Base-by-base conservation (phyloP, 2,888 invertebrate species). In the Syrista parreyssii region DNA sequence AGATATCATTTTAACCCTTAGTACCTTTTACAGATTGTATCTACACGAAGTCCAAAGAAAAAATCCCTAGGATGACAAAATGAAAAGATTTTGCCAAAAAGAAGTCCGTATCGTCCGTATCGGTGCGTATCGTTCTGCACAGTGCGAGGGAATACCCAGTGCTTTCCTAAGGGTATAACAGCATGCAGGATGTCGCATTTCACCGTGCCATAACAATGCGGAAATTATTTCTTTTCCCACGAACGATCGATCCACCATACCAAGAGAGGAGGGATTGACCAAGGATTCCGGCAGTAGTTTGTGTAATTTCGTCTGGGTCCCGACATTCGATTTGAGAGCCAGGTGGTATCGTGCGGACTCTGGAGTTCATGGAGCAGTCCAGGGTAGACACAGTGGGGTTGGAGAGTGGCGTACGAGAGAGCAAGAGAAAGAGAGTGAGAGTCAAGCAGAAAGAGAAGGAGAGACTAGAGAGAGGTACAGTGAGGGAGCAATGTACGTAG, bases 281-380 rank as follows among this genome's bases (percentile, higher is more conserved):
- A 9, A 55, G 55, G 55, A 55, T 55, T 55, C 73, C 69, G 69
- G 76, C 76, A 74, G 76, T 76, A 79, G 78, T 77, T 80, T 78
- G 76, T 78, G 78, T 81, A 80, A 81, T 83, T 82, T 83, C 40
- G 82, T 77, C 77, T 74, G 80, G 79, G 81, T 15, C 71, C 32
- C 71, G 71, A 71, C 33, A 71, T 71, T 71, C 71, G 71, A 71
- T 71, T 71, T 12, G 71, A 71, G 71, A 71, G 71, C 71, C 71
- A 71, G 71, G 71, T 71, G 71, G 71, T 30, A 71, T 71, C 71
- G 71, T 33, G 12, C 31, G 31, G 68, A 15, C 15, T 34, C 33
- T 55, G 73, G 36, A 33, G 55, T 23, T 68, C 69, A n/a, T 33
- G 71, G 40, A 68, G 34, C 23, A 12, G 40, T 32, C 11, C 75